These are phyloP conservation scores for Pogoniulus pusillus DNA, from an alignment of 2,797 vertebrate genomes.

Conservation along the genomic window DNA sequence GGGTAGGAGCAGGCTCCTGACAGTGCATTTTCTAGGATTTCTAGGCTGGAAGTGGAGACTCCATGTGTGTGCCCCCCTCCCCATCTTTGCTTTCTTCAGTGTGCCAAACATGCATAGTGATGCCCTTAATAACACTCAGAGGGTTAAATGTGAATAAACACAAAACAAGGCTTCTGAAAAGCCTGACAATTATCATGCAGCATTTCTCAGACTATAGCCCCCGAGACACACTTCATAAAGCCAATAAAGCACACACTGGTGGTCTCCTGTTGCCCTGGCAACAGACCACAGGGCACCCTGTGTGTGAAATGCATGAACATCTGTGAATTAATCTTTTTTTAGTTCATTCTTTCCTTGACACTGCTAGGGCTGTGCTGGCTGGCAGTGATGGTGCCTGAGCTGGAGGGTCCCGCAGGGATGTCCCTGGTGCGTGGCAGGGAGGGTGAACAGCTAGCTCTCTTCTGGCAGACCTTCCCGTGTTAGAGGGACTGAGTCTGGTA, in stretches of 20 bases:
- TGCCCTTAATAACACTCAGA: slow-evolving; percentile 71
- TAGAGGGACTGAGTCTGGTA: slow-evolving; percentile 64
- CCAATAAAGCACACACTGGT: slow-evolving; percentile 87
- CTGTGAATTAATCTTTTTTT: slow-evolving; percentile 89
- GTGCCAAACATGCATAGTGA: neutral
- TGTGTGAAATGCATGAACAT: slow-evolving; percentile 91
- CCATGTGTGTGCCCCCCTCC: neutral
- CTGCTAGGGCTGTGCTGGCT: slow-evolving; percentile 62
- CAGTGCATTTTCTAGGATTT: neutral
- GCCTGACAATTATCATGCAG: slow-evolving; percentile 76
- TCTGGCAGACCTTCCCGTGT: slow-evolving; percentile 33
- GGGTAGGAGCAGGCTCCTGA: neutral
- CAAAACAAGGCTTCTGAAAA: slow-evolving; percentile 78
- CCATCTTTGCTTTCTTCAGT: neutral
- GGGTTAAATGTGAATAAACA: slow-evolving; percentile 81
- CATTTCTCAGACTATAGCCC: slow-evolving; percentile 80
- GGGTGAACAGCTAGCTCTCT: slow-evolving; percentile 64
- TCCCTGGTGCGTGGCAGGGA: slow-evolving; percentile 69
- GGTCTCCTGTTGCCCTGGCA: slow-evolving; percentile 94
- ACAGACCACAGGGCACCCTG: slow-evolving; percentile 87
- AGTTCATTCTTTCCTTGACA: slow-evolving; percentile 81
- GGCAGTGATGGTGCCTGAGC: slow-evolving; percentile 60
- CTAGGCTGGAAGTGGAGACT: neutral
- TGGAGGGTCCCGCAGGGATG: slow-evolving; percentile 69
- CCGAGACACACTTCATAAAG: slow-evolving; percentile 89